Base-by-base conservation (phyloP, 2,888 invertebrate species). In the Entomobrya multifasciata region DNA sequence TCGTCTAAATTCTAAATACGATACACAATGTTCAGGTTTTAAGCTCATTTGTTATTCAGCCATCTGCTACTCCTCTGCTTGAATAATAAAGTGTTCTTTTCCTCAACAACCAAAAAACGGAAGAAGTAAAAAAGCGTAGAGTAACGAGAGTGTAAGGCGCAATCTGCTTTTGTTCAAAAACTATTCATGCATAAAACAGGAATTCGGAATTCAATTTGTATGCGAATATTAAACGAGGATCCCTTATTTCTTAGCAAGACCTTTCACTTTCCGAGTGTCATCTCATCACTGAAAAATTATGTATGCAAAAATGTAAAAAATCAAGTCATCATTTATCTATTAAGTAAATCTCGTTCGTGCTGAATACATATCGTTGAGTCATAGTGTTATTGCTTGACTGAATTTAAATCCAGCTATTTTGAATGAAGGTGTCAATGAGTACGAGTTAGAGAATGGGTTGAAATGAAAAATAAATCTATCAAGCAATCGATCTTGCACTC, bases 271-370 rank as follows among this genome's bases (percentile, higher is more conserved):
- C n/a, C n/a, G n/a, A n/a, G n/a, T n/a, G n/a, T n/a, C n/a, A 70
- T 44, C 65, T 70, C 44, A 70, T 74, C 41, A 47, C 20, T 17
- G 8, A 36, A 41, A 36, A 13, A 65, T 65, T 49, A 49, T 72
- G 47, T 49, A 67, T 62, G 77, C 70, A 52, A 36, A 77, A 41
- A 57, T 70, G 25, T 47, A 86, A 86, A 83, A 88, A 79, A 36
- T 74, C 77, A 49, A 86, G 87, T 88, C 88, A 88, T 88, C 87
- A 79, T 87, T 86, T 84, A 55, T 49, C 76, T 86, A 84, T 88
- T 88, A 87, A 52, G 62, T 78, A 47, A 15, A 65, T 65, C 36
- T 8, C 6, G 20, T 27, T 1, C 17, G 17, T 4, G 5, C 4
- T 36, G 36, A 6, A 36, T 36, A 36, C 8, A 36, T 6, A 4